Evolutionary conservation across 2,797 vertebrate species (phyloP).

Genomic region (Sebastes cheni): DNA sequence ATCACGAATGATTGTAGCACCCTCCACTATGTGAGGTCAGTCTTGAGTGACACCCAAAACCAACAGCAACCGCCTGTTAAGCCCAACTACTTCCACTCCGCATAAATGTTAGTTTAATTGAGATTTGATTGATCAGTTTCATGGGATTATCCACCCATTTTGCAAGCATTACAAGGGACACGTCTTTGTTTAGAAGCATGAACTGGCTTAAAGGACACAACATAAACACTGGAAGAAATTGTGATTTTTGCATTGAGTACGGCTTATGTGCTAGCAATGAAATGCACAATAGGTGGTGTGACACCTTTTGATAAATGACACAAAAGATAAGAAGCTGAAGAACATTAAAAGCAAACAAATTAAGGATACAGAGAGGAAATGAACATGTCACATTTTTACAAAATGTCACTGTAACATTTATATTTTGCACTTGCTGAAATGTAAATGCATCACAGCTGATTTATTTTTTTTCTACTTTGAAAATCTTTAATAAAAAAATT

Average conservation of each 20-base stretch:
- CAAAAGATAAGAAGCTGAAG: neutral
- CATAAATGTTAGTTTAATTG: constrained; percentile 19
- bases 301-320: neutral
- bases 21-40: neutral
- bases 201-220: neutral
- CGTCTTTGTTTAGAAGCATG: neutral
- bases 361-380: neutral
- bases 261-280: neutral
- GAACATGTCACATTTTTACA: neutral
- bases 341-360: neutral
- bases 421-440: neutral
- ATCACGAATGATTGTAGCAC: neutral
- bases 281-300: neutral
- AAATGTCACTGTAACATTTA: neutral
- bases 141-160: constrained; percentile 7
- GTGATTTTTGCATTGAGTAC: neutral
- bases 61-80: constrained; percentile 22
- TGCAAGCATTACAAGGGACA: constrained; percentile 8
- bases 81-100: neutral
- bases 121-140: neutral
- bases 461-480: neutral
- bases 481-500: neutral
- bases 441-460: neutral
- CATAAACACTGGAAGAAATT: neutral
- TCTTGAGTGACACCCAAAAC: constrained; percentile 33